Base-by-base conservation (phyloP, 2,797 vertebrate species). In the Taenioides sp. region DNA sequence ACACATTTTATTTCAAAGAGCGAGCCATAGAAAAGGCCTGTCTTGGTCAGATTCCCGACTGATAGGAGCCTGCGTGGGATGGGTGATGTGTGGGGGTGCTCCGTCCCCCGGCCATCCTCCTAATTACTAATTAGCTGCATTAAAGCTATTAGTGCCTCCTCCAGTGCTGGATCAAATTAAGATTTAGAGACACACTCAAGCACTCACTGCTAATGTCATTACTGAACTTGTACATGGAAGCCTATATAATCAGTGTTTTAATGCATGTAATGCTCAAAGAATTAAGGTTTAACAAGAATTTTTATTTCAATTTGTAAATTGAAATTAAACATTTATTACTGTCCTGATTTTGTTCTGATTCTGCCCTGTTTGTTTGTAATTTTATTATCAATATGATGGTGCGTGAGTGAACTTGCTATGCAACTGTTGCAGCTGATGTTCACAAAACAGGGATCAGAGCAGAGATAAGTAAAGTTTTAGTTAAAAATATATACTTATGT, bases 181-280 rank as follows among this genome's bases (percentile, higher is more conserved):
- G 84, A 85, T 84, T 73, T 76, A 73, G 72, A 84, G 67, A 64
- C 68, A 65, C 67, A 72, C 79, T 76, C 70, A 75, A 76, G 74
- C 65, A 11, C 67, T 74, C 81, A 70, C 65, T 73, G 81, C 84
- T 88, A 77, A 88, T 85, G 72, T 80, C 81, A 86, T 91, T 80
- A 90, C 40, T 79, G 81, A 75, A 81, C 80, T 79, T 79, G 73
- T 71, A 72, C 59, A 69, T 67, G 52, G 59, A 65, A 23, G 43
- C 49, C 17, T 20, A 63, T 64, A 60, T 50, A 52, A 22, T 66
- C 5, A 2, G 63, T 23, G 50, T 69, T n/a, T n/a, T 54, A 54
- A 54, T 23, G 54, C 54, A 22, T 22, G n/a, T 54, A 10, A 54
- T 14, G 54, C n/a, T 22, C 4, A 9, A 12, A 55, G 9, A 22